Conservation (phyloP, 2,888 invertebrate species). For the Hyposoter didymator region DNA sequence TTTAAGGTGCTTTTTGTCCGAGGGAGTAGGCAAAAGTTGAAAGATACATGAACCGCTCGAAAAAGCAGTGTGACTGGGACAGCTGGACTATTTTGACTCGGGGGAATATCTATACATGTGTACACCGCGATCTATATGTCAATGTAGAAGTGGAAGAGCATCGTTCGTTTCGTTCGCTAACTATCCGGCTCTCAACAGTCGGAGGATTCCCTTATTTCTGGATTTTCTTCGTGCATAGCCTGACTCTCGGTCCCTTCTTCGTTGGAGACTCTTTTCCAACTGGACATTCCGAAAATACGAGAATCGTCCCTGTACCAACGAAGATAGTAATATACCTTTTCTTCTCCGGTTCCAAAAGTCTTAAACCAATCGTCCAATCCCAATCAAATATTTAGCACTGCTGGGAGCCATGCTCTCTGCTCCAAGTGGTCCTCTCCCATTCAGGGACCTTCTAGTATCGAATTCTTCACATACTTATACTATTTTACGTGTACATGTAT, state of each 20-base stretch:
- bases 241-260: slow-evolving; percentile 55
- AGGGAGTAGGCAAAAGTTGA: slow-evolving; percentile 67
- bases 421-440: slow-evolving; percentile 75
- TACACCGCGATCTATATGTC: not conserved
- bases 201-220: slow-evolving; percentile 60
- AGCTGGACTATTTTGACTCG: slow-evolving; percentile 79
- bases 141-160: slow-evolving; percentile 58
- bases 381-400: slow-evolving; percentile 83
- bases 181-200: slow-evolving; percentile 71
- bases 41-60: slow-evolving; percentile 45
- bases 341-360: slow-evolving; percentile 75
- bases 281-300: slow-evolving; percentile 44
- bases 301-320: slow-evolving; percentile 57
- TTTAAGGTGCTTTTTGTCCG: slow-evolving; percentile 53
- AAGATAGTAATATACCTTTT: slow-evolving; percentile 61
- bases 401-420: slow-evolving; percentile 69
- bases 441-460: slow-evolving; percentile 36
- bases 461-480: slow-evolving; percentile 33
- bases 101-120: slow-evolving; percentile 75
- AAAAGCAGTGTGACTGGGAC: slow-evolving; percentile 76
- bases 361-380: slow-evolving; percentile 82
- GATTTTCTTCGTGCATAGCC: slow-evolving; percentile 51
- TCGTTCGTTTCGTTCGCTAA: slow-evolving; percentile 69
- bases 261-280: slow-evolving; percentile 62
- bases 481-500: slow-evolving; percentile 5